Percentiles rank a stretch among this genome's conserved stretches.
phyloP scores from a whole-genome alignment of 2,113 vertebrate species.

The Amphiprion percula region DNA sequence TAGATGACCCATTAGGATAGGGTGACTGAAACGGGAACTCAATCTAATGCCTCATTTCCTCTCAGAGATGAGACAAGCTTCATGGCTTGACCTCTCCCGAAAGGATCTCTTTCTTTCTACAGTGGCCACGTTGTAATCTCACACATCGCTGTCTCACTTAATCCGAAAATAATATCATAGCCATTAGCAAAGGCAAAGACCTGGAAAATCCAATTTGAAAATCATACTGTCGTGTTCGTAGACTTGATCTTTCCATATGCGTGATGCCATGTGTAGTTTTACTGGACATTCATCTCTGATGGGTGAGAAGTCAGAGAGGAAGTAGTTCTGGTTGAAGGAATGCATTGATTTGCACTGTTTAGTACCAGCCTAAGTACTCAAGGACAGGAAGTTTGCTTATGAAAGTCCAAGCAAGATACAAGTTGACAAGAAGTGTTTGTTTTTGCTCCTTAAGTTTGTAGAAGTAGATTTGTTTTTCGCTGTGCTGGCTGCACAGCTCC shows the following conservation, averaged over 20 bases:
- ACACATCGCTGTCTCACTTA: slow-evolving; percentile 76
- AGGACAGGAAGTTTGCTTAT: not conserved
- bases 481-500: too few species aligned
- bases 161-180: slow-evolving; percentile 80
- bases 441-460: not conserved
- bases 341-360: not conserved
- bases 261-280: slow-evolving; percentile 52
- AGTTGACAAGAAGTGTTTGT: not conserved
- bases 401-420: not conserved
- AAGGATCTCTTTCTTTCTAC: slow-evolving; percentile 53
- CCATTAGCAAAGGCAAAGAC: slow-evolving; percentile 73
- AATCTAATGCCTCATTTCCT: slow-evolving; percentile 83
- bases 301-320: slow-evolving; percentile 1
- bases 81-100: slow-evolving; percentile 72
- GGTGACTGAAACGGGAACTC: slow-evolving; percentile 80
- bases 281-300: slow-evolving; percentile 49
- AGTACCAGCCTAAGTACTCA: not conserved
- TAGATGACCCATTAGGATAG: slow-evolving; percentile 78
- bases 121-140: slow-evolving; percentile 67
- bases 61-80: slow-evolving; percentile 73
- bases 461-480: not conserved
- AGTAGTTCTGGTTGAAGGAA: slow-evolving; percentile 2
- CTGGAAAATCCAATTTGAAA: slow-evolving; percentile 80
- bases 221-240: slow-evolving; percentile 48
- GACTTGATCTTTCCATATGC: slow-evolving; percentile 62